Base-by-base conservation (phyloP, 1,140 invertebrate species). In the Hylaeus volcanicus region DNA sequence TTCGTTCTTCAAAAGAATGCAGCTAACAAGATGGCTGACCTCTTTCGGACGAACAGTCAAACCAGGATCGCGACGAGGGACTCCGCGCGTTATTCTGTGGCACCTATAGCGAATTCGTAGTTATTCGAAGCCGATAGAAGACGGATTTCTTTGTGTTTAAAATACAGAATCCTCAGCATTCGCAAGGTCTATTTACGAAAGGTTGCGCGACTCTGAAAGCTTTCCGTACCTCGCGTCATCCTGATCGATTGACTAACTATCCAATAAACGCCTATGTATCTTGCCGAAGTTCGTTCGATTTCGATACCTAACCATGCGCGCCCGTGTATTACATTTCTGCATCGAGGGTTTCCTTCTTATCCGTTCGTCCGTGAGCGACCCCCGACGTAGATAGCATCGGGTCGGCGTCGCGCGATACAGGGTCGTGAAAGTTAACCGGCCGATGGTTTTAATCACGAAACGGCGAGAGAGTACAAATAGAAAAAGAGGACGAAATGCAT, bases 361-460 rank as follows among this genome's bases (percentile, higher is more conserved):
- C 5, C 37, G 60, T 5, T 9, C 6, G 11, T 11, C 8, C 9
- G 26, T 63, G 60, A 37, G 37, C 60, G 12, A 12, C 0, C 60
- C 60, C 41, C 60, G n/a, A 60, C 26, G 26, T 5, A 63, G 60
- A 63, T 63, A 63, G 60, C 60, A 63, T 64, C 61, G 14, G 39
- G 61, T 64, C 43, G 39, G 9, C 61, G 61, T 15, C 39, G 5
- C 61, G 61, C 61, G 39, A 14, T 14, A 37, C 39, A 15, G 11
- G 37, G 8, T 43, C 41, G 43, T 64, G 0, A 12, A 64, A 15
- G 39, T 15, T 43, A 64, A 64, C 45, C 48, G 45, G 6, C 65
- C n/a, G 65, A 63, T 63, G 37, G n/a, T 68, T 68, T 68, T 68
- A 68, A 68, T 68, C 65, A 51, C 65, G 65, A 51, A 43, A 71